Conservation (phyloP, 2,888 invertebrate species). For the Tetanocera ferruginea region DNA sequence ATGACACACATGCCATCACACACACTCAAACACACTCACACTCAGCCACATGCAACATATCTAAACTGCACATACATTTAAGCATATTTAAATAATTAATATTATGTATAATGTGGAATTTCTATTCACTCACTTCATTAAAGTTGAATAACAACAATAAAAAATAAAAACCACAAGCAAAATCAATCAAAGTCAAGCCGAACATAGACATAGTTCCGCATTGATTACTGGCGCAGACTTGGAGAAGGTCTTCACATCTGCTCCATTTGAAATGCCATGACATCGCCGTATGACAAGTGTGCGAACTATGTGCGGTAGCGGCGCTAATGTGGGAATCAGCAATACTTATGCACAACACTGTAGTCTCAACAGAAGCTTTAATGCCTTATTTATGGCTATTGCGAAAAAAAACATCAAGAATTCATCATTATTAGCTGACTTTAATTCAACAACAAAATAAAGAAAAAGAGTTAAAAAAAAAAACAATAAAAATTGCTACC, state of each 20-base stretch:
- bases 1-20: neutral
- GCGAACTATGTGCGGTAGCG: constrained; percentile 14
- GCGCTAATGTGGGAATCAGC: constrained; percentile 7
- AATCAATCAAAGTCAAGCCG: constrained; percentile 25
- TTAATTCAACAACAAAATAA: no score
- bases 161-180: neutral
- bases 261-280: constrained; percentile 25
- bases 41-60: neutral
- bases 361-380: no score
- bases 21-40: neutral
- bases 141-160: neutral
- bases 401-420: no score
- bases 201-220: constrained; percentile 14
- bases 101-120: neutral
- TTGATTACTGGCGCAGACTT: neutral
- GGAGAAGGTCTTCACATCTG: neutral
- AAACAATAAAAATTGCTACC: neutral
- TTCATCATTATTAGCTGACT: no score
- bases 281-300: constrained; percentile 7
- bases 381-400: no score
- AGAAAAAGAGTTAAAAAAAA: neutral
- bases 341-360: neutral
- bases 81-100: neutral
- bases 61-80: neutral
- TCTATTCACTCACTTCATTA: neutral